Conservation (phyloP, 2,113 vertebrate species). For the Penelope pileata region DNA sequence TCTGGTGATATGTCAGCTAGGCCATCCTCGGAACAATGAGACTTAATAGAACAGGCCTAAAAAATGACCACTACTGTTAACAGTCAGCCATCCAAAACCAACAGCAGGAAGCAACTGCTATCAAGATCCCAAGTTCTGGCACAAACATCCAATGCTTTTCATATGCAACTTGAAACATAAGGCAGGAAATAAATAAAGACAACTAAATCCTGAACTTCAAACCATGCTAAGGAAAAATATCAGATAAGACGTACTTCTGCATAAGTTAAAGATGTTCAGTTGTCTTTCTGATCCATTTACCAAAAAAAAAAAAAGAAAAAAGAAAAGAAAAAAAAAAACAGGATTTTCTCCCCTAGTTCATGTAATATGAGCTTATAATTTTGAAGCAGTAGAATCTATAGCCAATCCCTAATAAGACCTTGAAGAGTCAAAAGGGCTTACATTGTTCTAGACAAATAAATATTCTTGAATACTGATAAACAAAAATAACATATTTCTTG, state of each 20-base stretch:
- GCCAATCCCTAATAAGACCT: neutral
- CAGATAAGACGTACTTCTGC: neutral
- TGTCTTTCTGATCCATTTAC: neutral
- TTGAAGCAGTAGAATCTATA: neutral
- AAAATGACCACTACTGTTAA: rapidly evolving
- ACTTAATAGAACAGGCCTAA: rapidly evolving
- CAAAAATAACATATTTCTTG: neutral
- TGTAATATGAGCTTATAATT: neutral
- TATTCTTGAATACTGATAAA: neutral
- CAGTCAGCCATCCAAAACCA: neutral
- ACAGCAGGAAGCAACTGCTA: neutral
- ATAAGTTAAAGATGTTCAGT: neutral
- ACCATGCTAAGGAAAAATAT: neutral
- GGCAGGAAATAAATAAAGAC: neutral
- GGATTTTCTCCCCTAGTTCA: neutral
- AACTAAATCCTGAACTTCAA: neutral
- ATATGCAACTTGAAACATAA: neutral
- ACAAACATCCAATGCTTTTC: rapidly evolving
- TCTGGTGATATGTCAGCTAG: rapidly evolving
- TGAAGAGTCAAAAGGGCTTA: neutral
- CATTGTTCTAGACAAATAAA: neutral
- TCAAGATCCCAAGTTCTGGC: neutral
- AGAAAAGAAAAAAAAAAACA: too few relatives aligned
- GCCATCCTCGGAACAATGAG: neutral
- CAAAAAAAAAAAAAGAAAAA: too few relatives aligned